phyloP scores from a whole-genome alignment of 2,113 vertebrate species.

The Mesitornis unicolor region DNA sequence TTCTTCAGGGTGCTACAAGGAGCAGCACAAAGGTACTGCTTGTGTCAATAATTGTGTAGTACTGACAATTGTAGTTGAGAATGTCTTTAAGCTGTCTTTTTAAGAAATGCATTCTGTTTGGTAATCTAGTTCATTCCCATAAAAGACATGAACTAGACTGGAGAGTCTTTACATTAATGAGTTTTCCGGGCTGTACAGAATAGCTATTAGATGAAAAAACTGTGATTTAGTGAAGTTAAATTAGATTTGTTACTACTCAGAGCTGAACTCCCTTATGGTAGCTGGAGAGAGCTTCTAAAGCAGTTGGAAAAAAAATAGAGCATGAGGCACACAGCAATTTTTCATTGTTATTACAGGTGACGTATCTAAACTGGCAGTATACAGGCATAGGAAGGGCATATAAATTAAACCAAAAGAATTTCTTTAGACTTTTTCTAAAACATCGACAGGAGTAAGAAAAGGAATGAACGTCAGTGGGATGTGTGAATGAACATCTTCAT shows the following conservation, averaged over 20 bases:
- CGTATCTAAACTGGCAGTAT: constrained; percentile 80
- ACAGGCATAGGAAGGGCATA: constrained; percentile 56
- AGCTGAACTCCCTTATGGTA: constrained; percentile 71
- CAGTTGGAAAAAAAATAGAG: constrained; percentile 51
- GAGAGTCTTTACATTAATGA: constrained; percentile 54
- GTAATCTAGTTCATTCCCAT: neutral
- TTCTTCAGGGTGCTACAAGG: neutral
- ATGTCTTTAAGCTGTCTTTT: neutral
- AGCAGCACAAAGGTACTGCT: neutral
- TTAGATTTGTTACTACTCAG: constrained; percentile 77
- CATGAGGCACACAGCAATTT: constrained; percentile 79
- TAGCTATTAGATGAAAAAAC: constrained; percentile 59
- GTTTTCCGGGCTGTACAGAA: constrained; percentile 64
- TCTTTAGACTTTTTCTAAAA: constrained; percentile 54
- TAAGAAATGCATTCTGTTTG: constrained; percentile 21
- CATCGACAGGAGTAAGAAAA: constrained; percentile 49
- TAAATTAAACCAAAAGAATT: constrained; percentile 72
- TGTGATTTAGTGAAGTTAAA: constrained; percentile 73
- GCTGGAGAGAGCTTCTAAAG: constrained; percentile 53
- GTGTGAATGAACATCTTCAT: constrained; percentile 47
- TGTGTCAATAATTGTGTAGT: neutral
- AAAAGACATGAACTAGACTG: constrained; percentile 45
- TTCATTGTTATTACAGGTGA: constrained; percentile 90
- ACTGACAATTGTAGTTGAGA: neutral
- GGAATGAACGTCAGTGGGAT: constrained; percentile 37